Conservation (phyloP, 2,888 invertebrate genomes). For the Ganaspis brasiliensis region DNA sequence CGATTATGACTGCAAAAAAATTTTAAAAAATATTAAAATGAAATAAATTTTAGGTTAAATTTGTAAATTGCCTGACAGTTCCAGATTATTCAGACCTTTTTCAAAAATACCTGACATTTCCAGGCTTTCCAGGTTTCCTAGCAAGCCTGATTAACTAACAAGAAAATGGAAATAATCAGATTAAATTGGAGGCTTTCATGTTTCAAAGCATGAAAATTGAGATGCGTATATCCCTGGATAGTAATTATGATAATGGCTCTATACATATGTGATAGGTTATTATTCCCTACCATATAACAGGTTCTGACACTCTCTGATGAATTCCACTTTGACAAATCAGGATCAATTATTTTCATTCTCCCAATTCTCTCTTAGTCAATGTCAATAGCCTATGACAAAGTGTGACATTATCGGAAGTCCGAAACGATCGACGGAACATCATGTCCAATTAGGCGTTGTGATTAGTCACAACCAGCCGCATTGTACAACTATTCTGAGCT, state of each 20-base stretch:
- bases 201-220: not conserved
- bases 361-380: not conserved
- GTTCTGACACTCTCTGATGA: conserved; percentile 8
- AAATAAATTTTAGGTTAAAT: too few species aligned
- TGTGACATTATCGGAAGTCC: conserved; percentile 14
- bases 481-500: not conserved
- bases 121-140: too few species aligned
- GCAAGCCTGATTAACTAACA: not conserved
- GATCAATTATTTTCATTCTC: not conserved
- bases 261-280: conserved; percentile 5
- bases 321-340: conserved; percentile 26
- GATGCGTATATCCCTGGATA: not conserved
- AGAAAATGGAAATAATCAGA: not conserved
- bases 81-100: too few species aligned
- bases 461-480: not conserved
- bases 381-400: conserved; percentile 14
- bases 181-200: not conserved
- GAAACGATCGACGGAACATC: conserved; percentile 3
- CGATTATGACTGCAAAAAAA: too few species aligned
- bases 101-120: too few species aligned
- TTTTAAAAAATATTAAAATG: too few species aligned
- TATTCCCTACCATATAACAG: not conserved
- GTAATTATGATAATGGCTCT: not conserved
- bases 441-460: not conserved
- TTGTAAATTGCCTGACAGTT: too few species aligned